Conservation (phyloP, 2,888 invertebrate genomes). For the Embidobia sp. region DNA sequence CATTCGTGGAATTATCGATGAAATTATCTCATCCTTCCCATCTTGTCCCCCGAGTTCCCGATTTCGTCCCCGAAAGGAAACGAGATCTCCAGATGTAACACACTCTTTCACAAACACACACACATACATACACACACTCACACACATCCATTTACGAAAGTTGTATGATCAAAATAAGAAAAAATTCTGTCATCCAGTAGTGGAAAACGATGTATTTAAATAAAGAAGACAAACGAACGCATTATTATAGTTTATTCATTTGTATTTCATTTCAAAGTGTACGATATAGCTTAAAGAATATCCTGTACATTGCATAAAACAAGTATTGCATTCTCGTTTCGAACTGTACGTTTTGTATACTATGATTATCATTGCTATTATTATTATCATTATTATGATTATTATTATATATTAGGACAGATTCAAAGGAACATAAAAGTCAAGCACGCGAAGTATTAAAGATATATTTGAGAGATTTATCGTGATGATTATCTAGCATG, state of each 20-base stretch:
- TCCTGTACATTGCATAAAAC: slow-evolving; percentile 81
- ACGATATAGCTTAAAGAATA: slow-evolving; percentile 80
- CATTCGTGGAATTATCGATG: slow-evolving; percentile 71
- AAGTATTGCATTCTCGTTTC: slow-evolving; percentile 80
- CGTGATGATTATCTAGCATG: slow-evolving; percentile 57
- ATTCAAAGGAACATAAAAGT: slow-evolving; percentile 79
- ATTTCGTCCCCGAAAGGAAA: slow-evolving; percentile 47
- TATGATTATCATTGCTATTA: slow-evolving; percentile 55
- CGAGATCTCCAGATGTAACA: slow-evolving; percentile 46
- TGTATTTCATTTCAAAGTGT: slow-evolving; percentile 80
- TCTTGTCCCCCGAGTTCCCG: slow-evolving; percentile 34
- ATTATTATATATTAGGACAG: slow-evolving; percentile 78
- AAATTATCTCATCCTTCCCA: slow-evolving; percentile 68
- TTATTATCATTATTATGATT: too few species aligned
- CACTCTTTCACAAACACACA: too few species aligned
- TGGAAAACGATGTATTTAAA: slow-evolving; percentile 79
- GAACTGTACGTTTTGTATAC: slow-evolving; percentile 80
- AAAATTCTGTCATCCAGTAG: slow-evolving; percentile 75
- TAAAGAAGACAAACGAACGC: slow-evolving; percentile 66
- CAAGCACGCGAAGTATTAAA: slow-evolving; percentile 80
- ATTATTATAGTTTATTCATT: slow-evolving; percentile 79
- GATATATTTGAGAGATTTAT: slow-evolving; percentile 75
- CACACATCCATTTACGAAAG: slow-evolving; percentile 53
- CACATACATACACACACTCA: slow-evolving; percentile 48
- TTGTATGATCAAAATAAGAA: slow-evolving; percentile 68